Evolutionary conservation across 2,113 vertebrate genomes (phyloP), one percentile per base, ranked within the genome.

Genomic region (Anas platyrhynchos): DNA sequence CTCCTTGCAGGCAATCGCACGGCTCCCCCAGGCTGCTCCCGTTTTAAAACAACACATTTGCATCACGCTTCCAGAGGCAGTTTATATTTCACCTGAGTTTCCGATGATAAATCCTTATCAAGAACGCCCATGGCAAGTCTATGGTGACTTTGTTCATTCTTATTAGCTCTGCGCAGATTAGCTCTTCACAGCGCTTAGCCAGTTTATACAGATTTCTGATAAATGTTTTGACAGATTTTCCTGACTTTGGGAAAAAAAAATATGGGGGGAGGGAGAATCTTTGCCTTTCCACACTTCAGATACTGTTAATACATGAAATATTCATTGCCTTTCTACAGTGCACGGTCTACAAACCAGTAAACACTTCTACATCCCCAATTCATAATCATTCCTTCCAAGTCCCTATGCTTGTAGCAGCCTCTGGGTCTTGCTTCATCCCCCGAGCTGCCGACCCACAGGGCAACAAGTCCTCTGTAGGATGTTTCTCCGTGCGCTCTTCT

Each of bases 201-300:
- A 90, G 90, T 91, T 97, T 92, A 75, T 54, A 91, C 43, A 8
- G 84, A 97, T 96, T 96, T 83, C 88, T 82, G 96, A 97, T 98
- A 98, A 98, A 96, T 58, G 85, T 95, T 97, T 91, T 68, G 97
- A 97, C 95, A 97, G 91, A 94, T 95, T 98, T 97, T 84, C 85
- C 93, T 32, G 88, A 97, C 94, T 97, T 96, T 46, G 87, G 85
- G 82, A 29, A 4, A 41, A 44, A 83, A 67, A 34, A 83, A 67
- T 34, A 34, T 23, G 3, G 38, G 65, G 18, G 55, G 89, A 11
- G 26, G 46, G 17, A 58, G 25, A 76, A 20, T 44, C 55, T 77
- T 59, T 32, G 11, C 48, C 80, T 85, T 59, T 78, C 79, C 77
- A 34, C 27, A 23, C 69, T 89, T 90, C 86, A 90, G 94, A 96